These are phyloP conservation scores for Gymnogyps californianus DNA, from an alignment of 2,113 vertebrate genomes.

Conservation along the genomic window DNA sequence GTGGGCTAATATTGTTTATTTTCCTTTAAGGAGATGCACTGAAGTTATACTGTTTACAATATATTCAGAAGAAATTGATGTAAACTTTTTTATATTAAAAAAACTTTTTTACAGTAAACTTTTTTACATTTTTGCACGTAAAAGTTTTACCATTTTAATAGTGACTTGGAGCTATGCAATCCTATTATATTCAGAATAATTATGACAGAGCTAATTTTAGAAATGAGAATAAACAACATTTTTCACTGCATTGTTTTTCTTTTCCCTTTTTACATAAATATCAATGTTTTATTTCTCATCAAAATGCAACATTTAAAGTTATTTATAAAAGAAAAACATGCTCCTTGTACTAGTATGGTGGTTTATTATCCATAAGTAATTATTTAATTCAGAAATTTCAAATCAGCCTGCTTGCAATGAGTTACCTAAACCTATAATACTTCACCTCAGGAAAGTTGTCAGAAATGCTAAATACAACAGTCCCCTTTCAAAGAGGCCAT, in stretches of 20 bases:
- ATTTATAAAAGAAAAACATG: not conserved
- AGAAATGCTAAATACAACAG: not conserved
- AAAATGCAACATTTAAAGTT: not conserved
- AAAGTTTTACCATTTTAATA: not conserved
- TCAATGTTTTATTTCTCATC: not conserved
- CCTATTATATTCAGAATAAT: not conserved
- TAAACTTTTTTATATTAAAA: not conserved
- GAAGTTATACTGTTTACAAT: not conserved
- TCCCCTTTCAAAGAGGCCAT: not conserved
- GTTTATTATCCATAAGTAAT: not conserved
- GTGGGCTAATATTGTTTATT: not conserved
- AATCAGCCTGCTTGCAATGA: not conserved
- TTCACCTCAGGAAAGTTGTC: not conserved
- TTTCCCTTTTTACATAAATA: not conserved
- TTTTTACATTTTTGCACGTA: not conserved
- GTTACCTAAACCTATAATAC: not conserved
- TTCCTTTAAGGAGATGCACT: not conserved
- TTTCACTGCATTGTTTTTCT: not conserved
- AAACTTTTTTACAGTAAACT: not conserved
- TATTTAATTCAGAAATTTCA: not conserved
- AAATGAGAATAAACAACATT: not conserved
- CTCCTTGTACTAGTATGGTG: not conserved
- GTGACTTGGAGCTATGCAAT: not conserved
- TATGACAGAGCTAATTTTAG: not conserved
- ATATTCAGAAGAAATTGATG: not conserved